phyloP scores from a whole-genome alignment of 2,113 vertebrate species.

The Sclerurus mexicanus region DNA sequence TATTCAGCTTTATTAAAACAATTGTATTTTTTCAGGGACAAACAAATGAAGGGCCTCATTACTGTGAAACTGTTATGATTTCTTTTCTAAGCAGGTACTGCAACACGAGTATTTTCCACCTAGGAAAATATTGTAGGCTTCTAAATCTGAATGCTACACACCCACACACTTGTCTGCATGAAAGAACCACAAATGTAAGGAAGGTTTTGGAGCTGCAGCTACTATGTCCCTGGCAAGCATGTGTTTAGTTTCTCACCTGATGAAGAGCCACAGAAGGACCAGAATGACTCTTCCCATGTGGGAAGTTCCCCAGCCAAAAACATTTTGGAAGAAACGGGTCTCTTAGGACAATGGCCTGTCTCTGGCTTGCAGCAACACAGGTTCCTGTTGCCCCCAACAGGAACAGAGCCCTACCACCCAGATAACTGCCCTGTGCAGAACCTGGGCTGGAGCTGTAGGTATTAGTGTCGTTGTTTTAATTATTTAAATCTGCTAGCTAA shows the following conservation, averaged over 20 bases:
- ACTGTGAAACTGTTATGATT: constrained; percentile 59
- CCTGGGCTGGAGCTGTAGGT: not conserved
- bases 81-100: constrained; percentile 57
- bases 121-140: not conserved
- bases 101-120: constrained; percentile 43
- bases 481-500: constrained; percentile 60
- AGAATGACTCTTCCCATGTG: not conserved
- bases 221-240: not conserved
- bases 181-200: not conserved
- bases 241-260: not conserved
- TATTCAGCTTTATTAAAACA: not conserved
- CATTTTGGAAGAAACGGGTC: not conserved
- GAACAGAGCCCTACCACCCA: not conserved
- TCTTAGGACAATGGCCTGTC: not conserved
- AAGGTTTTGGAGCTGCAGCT: not conserved
- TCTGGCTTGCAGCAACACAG: not conserved
- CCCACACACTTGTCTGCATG: not conserved
- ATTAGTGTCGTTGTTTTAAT: constrained; percentile 30
- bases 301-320: not conserved
- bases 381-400: not conserved
- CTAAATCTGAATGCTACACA: not conserved
- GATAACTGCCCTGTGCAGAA: not conserved
- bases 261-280: not conserved
- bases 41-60: constrained; percentile 17
- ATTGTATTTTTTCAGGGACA: constrained; percentile 36